phyloP scores from a whole-genome alignment of 2,888 invertebrate species.

The Polylopha cassiicola region DNA sequence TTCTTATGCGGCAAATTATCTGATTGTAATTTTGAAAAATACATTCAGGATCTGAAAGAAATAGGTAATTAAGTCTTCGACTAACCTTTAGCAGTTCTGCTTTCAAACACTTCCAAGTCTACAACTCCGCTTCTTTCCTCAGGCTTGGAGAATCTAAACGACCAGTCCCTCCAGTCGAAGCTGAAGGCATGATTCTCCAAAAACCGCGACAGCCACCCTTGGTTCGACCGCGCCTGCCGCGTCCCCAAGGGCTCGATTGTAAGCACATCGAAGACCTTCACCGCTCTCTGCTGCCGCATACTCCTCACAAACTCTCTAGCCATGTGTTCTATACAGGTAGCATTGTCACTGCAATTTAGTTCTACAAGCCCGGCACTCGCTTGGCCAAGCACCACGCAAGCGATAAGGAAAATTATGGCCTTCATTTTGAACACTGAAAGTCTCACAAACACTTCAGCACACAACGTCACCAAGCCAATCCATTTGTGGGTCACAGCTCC shows the following conservation, averaged over 20 bases:
- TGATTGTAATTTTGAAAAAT: too few species aligned
- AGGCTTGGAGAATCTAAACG: conserved; percentile 69
- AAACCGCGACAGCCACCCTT: conserved; percentile 58
- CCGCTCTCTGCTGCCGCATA: conserved; percentile 70
- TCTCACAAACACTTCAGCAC: conserved; percentile 44
- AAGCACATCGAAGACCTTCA: conserved; percentile 72
- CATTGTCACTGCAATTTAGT: conserved; percentile 78
- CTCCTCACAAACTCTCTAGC: conserved; percentile 69
- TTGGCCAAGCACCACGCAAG: conserved; percentile 51
- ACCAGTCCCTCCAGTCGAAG: conserved; percentile 73
- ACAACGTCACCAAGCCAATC: conserved; percentile 67
- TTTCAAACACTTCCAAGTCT: conserved; percentile 65
- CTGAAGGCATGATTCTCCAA: conserved; percentile 73
- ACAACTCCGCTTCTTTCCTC: conserved; percentile 65
- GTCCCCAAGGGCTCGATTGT: conserved; percentile 72
- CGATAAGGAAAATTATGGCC: conserved; percentile 54
- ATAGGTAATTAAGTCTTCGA: not conserved
- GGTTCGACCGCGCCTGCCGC: conserved; percentile 56
- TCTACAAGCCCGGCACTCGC: conserved; percentile 52
- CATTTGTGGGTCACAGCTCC: conserved; percentile 68
- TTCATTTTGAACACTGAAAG: conserved; percentile 61
- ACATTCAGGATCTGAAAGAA: too few species aligned
- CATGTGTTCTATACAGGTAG: conserved; percentile 76
- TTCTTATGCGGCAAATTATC: too few species aligned
- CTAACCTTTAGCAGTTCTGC: conserved; percentile 67